Evolutionary conservation across 2,888 invertebrate genomes (phyloP).

Genomic region (Criorhina ranunculi): DNA sequence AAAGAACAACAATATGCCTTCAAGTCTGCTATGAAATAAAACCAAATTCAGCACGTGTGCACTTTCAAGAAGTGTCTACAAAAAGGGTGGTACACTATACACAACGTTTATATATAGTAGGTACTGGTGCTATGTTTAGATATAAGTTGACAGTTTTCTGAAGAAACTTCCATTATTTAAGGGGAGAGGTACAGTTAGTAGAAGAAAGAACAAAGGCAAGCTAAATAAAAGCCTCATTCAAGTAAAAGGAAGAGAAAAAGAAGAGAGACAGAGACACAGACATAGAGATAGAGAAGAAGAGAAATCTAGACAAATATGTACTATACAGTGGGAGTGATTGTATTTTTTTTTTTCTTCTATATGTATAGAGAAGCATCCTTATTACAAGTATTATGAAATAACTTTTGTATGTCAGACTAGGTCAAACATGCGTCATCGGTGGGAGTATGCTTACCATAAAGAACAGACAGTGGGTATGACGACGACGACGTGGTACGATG

Average conservation of each 20-base stretch:
- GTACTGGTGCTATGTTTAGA: constrained; percentile 15
- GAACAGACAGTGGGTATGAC: constrained; percentile 14
- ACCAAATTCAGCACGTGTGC: constrained; percentile 70
- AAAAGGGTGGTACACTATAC: constrained; percentile 30
- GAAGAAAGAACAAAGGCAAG: constrained; percentile 43
- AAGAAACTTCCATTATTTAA: constrained; percentile 18
- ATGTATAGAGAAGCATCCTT: constrained; percentile 31
- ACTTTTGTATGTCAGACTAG: constrained; percentile 67
- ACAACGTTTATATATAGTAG: neutral
- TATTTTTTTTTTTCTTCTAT: neutral
- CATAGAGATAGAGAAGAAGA: too few species aligned
- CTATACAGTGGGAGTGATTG: constrained; percentile 10
- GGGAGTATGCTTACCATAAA: constrained; percentile 36
- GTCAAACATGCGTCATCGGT: constrained; percentile 71
- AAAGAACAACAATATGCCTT: constrained; percentile 37
- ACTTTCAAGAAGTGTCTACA: constrained; percentile 38
- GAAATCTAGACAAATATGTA: constrained; percentile 37
- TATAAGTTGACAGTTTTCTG: constrained; percentile 28
- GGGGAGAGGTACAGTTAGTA: constrained; percentile 4
- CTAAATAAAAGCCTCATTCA: constrained; percentile 26
- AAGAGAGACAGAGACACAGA: neutral
- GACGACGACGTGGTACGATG: constrained; percentile 9
- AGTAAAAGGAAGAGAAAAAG: constrained; percentile 15
- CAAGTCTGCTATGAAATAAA: constrained; percentile 49
- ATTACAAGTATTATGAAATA: constrained; percentile 57